These are phyloP conservation scores for Drosophila pachea DNA, from an alignment of 1,140 invertebrate genomes.

Conservation along the genomic window DNA sequence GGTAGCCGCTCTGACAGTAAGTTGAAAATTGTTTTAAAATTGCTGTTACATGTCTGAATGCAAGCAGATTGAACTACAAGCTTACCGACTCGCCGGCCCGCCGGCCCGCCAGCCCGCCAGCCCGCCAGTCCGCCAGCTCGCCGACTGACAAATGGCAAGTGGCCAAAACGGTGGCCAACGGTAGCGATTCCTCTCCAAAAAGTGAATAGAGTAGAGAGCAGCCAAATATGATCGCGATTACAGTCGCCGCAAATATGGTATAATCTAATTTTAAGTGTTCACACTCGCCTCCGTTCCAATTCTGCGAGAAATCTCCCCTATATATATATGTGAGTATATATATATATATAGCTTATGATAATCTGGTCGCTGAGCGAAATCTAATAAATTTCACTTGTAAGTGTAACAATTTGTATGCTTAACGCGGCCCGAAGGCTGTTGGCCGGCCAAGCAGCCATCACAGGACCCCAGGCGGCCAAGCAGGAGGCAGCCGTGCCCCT, in stretches of 20 bases:
- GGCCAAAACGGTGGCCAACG: constrained; percentile 31
- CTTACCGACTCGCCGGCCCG: constrained; percentile 52
- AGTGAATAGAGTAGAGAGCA: constrained; percentile 57
- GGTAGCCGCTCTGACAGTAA: constrained; percentile 78
- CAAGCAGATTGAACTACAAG: constrained; percentile 78
- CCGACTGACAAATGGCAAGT: constrained; percentile 20
- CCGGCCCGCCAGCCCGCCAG: background rate
- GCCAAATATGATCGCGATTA: constrained; percentile 48
- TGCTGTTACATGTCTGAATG: constrained; percentile 78
- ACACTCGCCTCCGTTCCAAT: constrained; percentile 32
- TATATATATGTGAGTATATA: too few species aligned
- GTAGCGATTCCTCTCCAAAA: constrained; percentile 51
- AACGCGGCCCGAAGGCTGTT: constrained; percentile 53
- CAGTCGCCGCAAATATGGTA: constrained; percentile 70
- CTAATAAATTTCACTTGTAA: constrained; percentile 78
- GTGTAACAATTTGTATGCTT: constrained; percentile 79
- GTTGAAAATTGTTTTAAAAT: constrained; percentile 79
- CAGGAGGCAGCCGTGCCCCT: constrained; percentile 10
- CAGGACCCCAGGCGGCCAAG: constrained; percentile 29
- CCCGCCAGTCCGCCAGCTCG: background rate
- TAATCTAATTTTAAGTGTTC: constrained; percentile 78
- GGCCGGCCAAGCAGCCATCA: constrained; percentile 17
- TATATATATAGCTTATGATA: constrained; percentile 19
- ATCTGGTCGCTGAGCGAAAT: constrained; percentile 49
- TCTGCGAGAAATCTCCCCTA: constrained; percentile 3